These are phyloP conservation scores for Thomomys bottae DNA, from an alignment of 2,113 vertebrate genomes.

Conservation along the genomic window DNA sequence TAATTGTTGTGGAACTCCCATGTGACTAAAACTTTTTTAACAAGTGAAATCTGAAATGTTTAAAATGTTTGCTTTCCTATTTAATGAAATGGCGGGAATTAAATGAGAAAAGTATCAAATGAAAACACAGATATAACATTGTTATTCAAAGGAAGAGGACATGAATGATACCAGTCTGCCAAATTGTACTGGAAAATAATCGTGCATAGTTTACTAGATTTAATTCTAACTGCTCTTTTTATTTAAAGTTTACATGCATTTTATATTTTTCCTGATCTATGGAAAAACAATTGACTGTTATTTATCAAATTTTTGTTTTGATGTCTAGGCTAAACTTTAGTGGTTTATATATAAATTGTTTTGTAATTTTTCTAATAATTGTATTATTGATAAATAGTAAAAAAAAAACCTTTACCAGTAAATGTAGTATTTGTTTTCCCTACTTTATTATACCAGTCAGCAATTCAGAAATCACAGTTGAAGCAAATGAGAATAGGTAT, in stretches of 20 bases:
- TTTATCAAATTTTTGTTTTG: neutral
- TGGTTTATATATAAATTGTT: neutral
- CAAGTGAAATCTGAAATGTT: no score
- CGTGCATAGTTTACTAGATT: neutral
- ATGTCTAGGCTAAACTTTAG: slow-evolving; percentile 3
- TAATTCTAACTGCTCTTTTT: neutral
- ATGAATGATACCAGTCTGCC: no score
- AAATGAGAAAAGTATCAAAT: no score
- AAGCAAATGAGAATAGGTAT: neutral
- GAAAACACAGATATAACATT: no score
- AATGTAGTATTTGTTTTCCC: neutral
- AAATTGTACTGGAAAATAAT: neutral
- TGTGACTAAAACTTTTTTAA: no score
- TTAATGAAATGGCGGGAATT: no score
- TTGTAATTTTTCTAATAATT: slow-evolving; percentile 29
- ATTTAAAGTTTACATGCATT: slow-evolving; percentile 6
- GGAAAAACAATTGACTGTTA: neutral
- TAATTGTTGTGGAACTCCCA: no score
- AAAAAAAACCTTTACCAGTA: neutral
- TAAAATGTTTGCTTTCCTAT: no score
- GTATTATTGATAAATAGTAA: no score
- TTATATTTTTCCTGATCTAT: neutral
- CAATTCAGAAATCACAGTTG: neutral
- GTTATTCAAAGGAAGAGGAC: no score
- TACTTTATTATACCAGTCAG: neutral